A percentile compares a stretch with the other conserved stretches of the same genome.
Evolutionary conservation across 2,888 invertebrate genomes (phyloP).

Genomic region (Dicyrtoma fusca): DNA sequence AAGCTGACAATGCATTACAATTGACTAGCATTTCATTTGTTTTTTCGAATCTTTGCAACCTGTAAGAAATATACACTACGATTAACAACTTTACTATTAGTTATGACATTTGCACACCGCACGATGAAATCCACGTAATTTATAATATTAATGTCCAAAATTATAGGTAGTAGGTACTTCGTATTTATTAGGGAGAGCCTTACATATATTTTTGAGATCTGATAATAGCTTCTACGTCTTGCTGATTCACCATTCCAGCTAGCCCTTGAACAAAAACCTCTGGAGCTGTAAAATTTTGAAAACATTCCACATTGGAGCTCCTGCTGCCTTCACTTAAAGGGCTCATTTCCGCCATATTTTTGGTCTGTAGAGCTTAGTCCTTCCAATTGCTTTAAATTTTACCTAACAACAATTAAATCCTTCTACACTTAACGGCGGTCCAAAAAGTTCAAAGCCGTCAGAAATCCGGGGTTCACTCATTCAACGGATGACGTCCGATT

Average conservation of each 20-base stretch:
- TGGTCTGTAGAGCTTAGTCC: too few species aligned
- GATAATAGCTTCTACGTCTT: conserved; percentile 86
- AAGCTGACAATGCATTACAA: conserved; percentile 90
- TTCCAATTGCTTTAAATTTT: too few species aligned
- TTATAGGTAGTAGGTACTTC: too few species aligned
- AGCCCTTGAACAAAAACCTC: conserved; percentile 85
- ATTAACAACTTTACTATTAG: background rate
- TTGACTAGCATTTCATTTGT: conserved; percentile 99
- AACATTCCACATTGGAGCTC: conserved; percentile 75
- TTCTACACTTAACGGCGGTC: too few species aligned
- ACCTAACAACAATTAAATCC: too few species aligned
- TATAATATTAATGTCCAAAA: too few species aligned
- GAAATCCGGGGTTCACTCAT: too few species aligned
- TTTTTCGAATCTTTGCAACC: conserved; percentile 95
- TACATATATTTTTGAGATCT: conserved; percentile 91
- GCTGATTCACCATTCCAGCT: conserved; percentile 87
- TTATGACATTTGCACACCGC: background rate
- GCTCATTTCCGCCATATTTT: conserved; percentile 44
- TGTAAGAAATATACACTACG: conserved; percentile 60
- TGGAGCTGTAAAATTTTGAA: conserved; percentile 85
- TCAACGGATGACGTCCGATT: too few species aligned
- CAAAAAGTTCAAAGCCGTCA: too few species aligned
- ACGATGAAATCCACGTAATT: too few species aligned
- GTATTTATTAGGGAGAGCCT: conserved; percentile 58
- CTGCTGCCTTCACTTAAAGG: conserved; percentile 49